These are phyloP conservation scores for Adineta ricciae DNA, from an alignment of 2,888 invertebrate genomes.

Conservation along the genomic window DNA sequence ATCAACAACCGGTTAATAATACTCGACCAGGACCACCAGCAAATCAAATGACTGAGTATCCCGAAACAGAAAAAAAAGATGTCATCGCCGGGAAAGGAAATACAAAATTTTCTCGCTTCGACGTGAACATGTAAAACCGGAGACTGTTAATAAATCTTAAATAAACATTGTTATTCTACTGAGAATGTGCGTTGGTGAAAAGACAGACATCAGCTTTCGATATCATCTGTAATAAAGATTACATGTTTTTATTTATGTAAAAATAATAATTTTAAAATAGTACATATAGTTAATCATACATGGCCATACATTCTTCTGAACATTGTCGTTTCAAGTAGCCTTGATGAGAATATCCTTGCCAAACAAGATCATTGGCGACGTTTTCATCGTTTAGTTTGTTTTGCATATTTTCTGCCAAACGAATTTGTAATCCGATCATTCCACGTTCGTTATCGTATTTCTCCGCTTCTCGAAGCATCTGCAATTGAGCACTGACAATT, in stretches of 20 bases:
- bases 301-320: background rate
- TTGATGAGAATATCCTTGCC: background rate
- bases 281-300: no score
- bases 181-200: no score
- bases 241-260: no score
- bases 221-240: no score
- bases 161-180: no score
- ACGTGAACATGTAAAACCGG: background rate
- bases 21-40: background rate
- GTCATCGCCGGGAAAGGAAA: background rate
- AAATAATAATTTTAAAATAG: no score
- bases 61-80: background rate
- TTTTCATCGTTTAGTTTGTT: background rate
- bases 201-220: no score
- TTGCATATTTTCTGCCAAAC: background rate
- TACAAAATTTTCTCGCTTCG: constrained; percentile 10
- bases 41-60: background rate
- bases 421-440: background rate
- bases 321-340: background rate
- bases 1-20: background rate
- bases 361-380: background rate
- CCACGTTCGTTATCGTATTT: background rate
- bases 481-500: background rate
- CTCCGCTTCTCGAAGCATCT: background rate
- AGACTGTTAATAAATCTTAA: background rate